Base-by-base conservation (phyloP, 2,797 vertebrate genomes). In the Psittacula echo region DNA sequence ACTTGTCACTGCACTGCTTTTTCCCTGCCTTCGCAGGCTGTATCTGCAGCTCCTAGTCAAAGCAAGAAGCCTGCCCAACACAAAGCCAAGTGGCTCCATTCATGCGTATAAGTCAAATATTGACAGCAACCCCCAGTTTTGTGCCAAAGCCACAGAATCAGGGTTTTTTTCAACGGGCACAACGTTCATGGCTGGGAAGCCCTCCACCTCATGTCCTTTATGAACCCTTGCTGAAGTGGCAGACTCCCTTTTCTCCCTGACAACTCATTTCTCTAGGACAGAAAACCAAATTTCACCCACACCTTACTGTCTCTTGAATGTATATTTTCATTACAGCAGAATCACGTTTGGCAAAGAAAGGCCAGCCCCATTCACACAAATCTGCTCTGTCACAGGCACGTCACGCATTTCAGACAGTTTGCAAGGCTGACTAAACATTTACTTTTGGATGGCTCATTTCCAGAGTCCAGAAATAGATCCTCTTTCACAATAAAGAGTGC, bases 401-500 rank as follows among this genome's bases (percentile, higher is more conserved):
- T 73, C 73, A 45, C 0, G 0, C 66, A 76, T 89, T 93, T 85
- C 66, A 81, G 78, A 68, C 45, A 87, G 90, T 68, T 95, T 93
- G 68, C 53, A 64, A 68, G 60, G 81, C 92, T 94, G 75, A 89
- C 87, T 89, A 96, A 97, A 97, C 79, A 94, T 95, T 96, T 96
- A 92, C 95, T 94, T 90, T 93, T 74, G 44, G 75, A 84, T 93
- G 94, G 94, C 88, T 95, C 62, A 26, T 53, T 87, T 96, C 90
- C 94, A 95, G 87, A 89, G 60, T 13, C 54, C 70, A 92, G 87
- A 91, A 95, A 94, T 81, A 96, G 87, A 89, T 86, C 29, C 41
- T 60, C 4, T 1, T 62, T 72, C 66, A 26, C 81, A 81, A 41
- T 45, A 86, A 61, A 87, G 60, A 84, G 82, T 30, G 66, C 60